Evolutionary conservation across 1,140 invertebrate genomes (phyloP).

Genomic region (Hydropsyche tenuis): DNA sequence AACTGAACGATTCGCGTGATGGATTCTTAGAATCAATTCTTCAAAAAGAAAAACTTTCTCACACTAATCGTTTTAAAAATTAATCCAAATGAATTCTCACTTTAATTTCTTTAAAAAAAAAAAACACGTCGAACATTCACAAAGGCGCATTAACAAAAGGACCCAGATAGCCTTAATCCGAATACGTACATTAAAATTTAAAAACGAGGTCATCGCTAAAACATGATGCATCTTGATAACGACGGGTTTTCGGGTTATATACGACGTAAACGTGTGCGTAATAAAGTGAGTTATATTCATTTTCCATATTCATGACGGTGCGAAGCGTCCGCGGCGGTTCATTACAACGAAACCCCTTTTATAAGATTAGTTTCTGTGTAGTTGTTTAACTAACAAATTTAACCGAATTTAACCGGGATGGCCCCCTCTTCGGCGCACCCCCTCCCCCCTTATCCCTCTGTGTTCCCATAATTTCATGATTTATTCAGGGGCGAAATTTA

Average conservation of each 20-base stretch:
- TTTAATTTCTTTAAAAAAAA: too few species aligned
- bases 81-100: too few species aligned
- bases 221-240: too few species aligned
- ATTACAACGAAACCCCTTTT: slow-evolving; percentile 27
- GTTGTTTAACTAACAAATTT: slow-evolving; percentile 29
- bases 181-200: too few species aligned
- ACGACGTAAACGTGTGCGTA: not conserved
- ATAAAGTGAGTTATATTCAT: slow-evolving; percentile 27
- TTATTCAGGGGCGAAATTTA: slow-evolving; percentile 20
- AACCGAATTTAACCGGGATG: not conserved
- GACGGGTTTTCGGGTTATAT: not conserved
- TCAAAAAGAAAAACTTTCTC: too few species aligned
- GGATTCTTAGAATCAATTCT: too few species aligned
- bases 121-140: too few species aligned
- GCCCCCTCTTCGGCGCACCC: not conserved
- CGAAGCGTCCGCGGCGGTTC: slow-evolving; percentile 20
- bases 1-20: too few species aligned
- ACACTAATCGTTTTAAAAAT: too few species aligned
- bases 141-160: too few species aligned
- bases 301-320: slow-evolving; percentile 23
- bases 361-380: slow-evolving; percentile 29
- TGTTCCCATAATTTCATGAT: slow-evolving; percentile 1
- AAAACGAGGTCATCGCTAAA: too few species aligned
- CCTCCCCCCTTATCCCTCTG: not conserved
- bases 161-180: too few species aligned